Percentiles rank a stretch among this genome's conserved stretches.
These are phyloP conservation scores for Mus pahari DNA, from an alignment of 2,113 vertebrate genomes.

Conservation along the genomic window DNA sequence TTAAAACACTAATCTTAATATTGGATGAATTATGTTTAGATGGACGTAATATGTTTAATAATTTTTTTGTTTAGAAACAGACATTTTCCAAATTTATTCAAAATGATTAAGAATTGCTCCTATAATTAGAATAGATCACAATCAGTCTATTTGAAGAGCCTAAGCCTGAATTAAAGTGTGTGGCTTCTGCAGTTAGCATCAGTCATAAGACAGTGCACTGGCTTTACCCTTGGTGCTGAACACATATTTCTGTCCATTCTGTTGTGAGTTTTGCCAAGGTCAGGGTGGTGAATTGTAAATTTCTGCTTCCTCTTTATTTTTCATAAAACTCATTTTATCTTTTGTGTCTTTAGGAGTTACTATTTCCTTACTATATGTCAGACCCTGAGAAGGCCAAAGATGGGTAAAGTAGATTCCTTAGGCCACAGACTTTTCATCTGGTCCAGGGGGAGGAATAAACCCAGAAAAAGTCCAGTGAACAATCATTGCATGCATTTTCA, in stretches of 20 bases:
- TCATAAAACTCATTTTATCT: not conserved
- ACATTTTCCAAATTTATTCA: not conserved
- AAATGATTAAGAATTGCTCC: not conserved
- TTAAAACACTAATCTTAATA: not conserved
- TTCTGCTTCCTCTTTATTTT: constrained; percentile 11
- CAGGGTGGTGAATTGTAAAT: not conserved
- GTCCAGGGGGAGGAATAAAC: not conserved
- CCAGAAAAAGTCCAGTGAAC: not conserved
- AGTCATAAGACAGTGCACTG: not conserved
- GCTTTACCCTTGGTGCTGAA: not conserved
- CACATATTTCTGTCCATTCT: not conserved
- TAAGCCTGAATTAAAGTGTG: not conserved
- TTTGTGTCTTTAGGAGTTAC: not conserved
- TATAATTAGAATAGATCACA: not conserved
- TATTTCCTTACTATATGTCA: not conserved
- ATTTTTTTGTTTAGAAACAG: constrained; percentile 26
- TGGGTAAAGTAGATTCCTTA: not conserved
- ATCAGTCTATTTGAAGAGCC: not conserved
- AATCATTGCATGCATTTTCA: not conserved
- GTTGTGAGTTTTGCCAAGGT: constrained; percentile 11
- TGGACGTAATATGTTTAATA: not conserved
- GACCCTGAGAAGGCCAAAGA: not conserved
- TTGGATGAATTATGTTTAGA: not conserved
- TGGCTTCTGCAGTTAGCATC: not conserved
- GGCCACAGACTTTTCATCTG: not conserved